Percentiles rank a stretch among this genome's conserved stretches.
Conservation (phyloP, 2,888 invertebrate genomes). For the Pachliopta kotzebuea region DNA sequence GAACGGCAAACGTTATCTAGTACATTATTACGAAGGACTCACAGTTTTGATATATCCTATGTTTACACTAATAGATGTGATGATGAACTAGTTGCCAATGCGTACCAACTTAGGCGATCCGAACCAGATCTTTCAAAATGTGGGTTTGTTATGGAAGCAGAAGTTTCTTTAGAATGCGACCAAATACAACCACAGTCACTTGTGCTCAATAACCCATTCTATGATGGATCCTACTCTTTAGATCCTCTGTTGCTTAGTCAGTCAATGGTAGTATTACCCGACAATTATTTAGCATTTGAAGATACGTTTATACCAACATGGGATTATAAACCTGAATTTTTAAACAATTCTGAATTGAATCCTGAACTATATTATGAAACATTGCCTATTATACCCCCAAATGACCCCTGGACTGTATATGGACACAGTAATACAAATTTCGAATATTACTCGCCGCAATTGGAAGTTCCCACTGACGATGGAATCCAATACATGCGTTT, state of each 20-base stretch:
- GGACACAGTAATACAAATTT: conserved; percentile 58
- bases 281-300: conserved; percentile 77
- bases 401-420: conserved; percentile 72
- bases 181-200: conserved; percentile 59
- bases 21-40: conserved; percentile 61
- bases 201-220: conserved; percentile 76
- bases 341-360: conserved; percentile 53
- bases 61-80: conserved; percentile 54
- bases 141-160: conserved; percentile 64
- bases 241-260: conserved; percentile 56
- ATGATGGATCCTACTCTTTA: conserved; percentile 67
- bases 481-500: conserved; percentile 68
- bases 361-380: conserved; percentile 64
- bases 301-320: conserved; percentile 74
- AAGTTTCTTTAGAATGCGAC: conserved; percentile 59
- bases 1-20: conserved; percentile 48
- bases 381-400: conserved; percentile 62
- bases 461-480: conserved; percentile 53
- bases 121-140: conserved; percentile 74
- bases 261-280: conserved; percentile 65
- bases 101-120: conserved; percentile 56
- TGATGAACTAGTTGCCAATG: conserved; percentile 47
- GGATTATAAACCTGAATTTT: conserved; percentile 65
- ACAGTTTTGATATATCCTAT: conserved; percentile 72
- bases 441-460: conserved; percentile 64